phyloP scores from a whole-genome alignment of 2,888 invertebrate genomes.

The Xylocampa areola region DNA sequence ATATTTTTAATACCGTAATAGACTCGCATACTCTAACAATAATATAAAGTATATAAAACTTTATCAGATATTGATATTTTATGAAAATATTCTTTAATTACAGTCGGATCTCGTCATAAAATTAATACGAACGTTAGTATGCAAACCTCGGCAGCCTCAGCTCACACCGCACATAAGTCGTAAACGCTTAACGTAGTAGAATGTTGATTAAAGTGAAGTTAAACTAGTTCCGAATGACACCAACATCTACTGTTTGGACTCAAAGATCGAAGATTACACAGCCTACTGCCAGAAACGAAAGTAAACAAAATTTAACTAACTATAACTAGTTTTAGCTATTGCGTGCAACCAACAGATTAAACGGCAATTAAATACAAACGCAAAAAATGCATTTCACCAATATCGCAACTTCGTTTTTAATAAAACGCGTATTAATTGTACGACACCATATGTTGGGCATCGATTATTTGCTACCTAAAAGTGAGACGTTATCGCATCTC shows the following conservation, averaged over 20 bases:
- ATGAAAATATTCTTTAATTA: conserved; percentile 54
- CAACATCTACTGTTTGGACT: conserved; percentile 33
- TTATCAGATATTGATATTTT: conserved; percentile 24
- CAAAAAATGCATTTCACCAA: conserved; percentile 53
- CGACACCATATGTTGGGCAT: conserved; percentile 19
- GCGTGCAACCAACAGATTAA: conserved; percentile 49
- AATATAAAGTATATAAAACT: conserved; percentile 18
- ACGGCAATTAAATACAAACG: conserved; percentile 53
- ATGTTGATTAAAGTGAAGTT: conserved; percentile 60
- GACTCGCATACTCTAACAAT: conserved; percentile 1
- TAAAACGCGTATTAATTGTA: conserved; percentile 40
- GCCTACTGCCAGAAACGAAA: conserved; percentile 50
- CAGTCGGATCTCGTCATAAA: conserved; percentile 56
- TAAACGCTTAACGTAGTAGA: conserved; percentile 63
- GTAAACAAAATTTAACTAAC: conserved; percentile 53
- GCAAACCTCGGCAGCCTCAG: conserved; percentile 62
- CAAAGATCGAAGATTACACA: conserved; percentile 43
- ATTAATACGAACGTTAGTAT: conserved; percentile 60
- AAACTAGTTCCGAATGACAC: conserved; percentile 53
- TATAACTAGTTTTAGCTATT: conserved; percentile 52
- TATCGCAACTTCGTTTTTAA: conserved; percentile 56
- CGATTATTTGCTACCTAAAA: conserved; percentile 13
- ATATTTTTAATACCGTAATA: conserved; percentile 42
- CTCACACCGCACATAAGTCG: conserved; percentile 56
- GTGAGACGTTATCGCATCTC: conserved; percentile 1